Conservation (phyloP, 92 coral and sea anemone genomes). For the Actinostola sp. region DNA sequence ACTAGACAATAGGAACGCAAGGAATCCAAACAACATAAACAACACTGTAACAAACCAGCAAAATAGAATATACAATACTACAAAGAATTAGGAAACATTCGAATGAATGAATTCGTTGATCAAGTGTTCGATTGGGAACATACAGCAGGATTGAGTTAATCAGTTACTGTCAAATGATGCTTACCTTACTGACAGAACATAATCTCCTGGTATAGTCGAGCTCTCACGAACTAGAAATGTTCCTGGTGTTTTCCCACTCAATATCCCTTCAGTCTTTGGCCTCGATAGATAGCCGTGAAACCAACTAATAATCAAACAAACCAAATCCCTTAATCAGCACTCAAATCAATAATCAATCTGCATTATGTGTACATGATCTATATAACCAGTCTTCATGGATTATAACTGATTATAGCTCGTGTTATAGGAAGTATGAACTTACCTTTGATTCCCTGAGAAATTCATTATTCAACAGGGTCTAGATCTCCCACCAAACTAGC, state of each 20-base stretch:
- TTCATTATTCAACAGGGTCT: conserved; percentile 5
- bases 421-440: background rate
- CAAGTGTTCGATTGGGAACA: conserved; percentile 3
- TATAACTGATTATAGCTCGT: background rate
- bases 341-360: too few species aligned
- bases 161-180: conserved; percentile 12
- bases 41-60: too few species aligned
- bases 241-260: conserved; percentile 85
- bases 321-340: too few species aligned
- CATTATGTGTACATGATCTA: too few species aligned
- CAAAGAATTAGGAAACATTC: too few species aligned
- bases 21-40: too few species aligned
- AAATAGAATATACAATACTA: too few species aligned
- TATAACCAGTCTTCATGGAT: too few species aligned
- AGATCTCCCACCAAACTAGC: background rate
- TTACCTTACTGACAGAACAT: conserved; percentile 95
- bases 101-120: too few species aligned
- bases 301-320: conserved; percentile 60
- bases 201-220: conserved; percentile 84
- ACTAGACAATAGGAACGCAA: too few species aligned
- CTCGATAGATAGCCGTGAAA: conserved; percentile 81
- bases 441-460: background rate
- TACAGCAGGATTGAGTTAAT: too few species aligned
- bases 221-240: conserved; percentile 93
- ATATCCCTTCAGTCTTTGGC: conserved; percentile 62